Evolutionary conservation across 1,140 invertebrate genomes (phyloP), one percentile per base, ranked within the genome.

Genomic region (Hyles euphorbiae): DNA sequence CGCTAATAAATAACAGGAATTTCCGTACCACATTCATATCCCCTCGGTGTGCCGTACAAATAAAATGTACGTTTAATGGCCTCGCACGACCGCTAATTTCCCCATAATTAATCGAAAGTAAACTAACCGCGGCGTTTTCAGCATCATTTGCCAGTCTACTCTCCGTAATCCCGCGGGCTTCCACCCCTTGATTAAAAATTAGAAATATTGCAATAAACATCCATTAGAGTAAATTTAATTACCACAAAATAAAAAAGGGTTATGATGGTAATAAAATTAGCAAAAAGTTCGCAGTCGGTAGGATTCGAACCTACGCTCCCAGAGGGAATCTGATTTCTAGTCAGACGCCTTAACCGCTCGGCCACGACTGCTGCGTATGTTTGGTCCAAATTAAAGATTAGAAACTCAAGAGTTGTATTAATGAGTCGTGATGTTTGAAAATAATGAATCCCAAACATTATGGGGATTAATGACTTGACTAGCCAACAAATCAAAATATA

Each of bases 241-340:
- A 40, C 36, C 5, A 8, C 8, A 8, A 40, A 40, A 40, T 40
- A 40, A 40, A 40, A 40, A 40, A 40, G 8, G 8, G 8, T 40
- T 40, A 40, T 3, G 8, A 40, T 40, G 36, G 8, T 5, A 40
- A 40, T 40, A 40, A 40, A 22, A 40, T 40, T 40, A 40, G 36
- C 36, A 40, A 40, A 40, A 40, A 40, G 36, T 72, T 65, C 93
- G 93, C 93, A 94, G 94, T 91, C 93, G 92, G 93, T 94, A 94
- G 93, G 93, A 94, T 93, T 94, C 93, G 94, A 94, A 94, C 93
- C 93, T 94, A 94, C 93, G 93, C 94, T 94, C 93, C 93, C 93
- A 94, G 92, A 94, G 93, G 93, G 93, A 94, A 94, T 94, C 93
- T 94, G 93, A 94, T 94, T 94, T 94, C 93, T 92, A 94, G 92